Base-by-base conservation (phyloP, 2,113 vertebrate genomes). In the Aythya baeri region DNA sequence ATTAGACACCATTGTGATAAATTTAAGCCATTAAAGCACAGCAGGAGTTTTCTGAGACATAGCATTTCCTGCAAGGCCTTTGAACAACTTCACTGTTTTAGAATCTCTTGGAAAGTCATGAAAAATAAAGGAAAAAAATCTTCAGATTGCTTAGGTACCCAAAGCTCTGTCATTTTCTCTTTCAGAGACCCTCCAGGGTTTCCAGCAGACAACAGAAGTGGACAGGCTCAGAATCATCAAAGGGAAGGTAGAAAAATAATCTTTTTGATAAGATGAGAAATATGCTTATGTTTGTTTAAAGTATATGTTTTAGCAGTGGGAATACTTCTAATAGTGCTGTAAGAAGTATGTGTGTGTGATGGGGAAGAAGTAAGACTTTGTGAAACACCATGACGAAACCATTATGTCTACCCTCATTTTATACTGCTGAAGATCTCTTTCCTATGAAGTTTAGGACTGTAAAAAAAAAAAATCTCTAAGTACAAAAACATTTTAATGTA, bases 21-120 rank as follows among this genome's bases (percentile, higher is more conserved):
- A 96, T 96, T 86, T 78, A 68, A 97, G 44, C 20, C 79, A 96
- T 96, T 97, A 96, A 95, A 96, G 65, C 92, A 93, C 94, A 97
- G 91, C 89, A 96, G 93, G 89, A 90, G 38, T 89, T 95, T 97
- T 97, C 89, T 91, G 89, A 93, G 92, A 76, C 70, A 82, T 84
- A 72, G 55, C 57, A 87, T 95, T 97, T 95, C 96, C 83, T 94
- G 49, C 61, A 94, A 85, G 88, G 81, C 34, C 89, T 97, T 93
- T 88, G 62, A 80, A 93, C n/a, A 94, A 94, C 52, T 95, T 97
- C 68, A 83, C 76, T 75, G 89, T 87, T 93, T 96, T 78, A 91
- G 74, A 96, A 89, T 65, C 52, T 95, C 86, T 91, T 78, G 46
- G 63, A 96, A 94, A 97, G 65, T 83, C 46, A 96, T 94, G 63